Percentiles rank a stretch among this genome's conserved stretches.
phyloP scores from a whole-genome alignment of 2,797 vertebrate species.

The Phaenicophaeus curvirostris region DNA sequence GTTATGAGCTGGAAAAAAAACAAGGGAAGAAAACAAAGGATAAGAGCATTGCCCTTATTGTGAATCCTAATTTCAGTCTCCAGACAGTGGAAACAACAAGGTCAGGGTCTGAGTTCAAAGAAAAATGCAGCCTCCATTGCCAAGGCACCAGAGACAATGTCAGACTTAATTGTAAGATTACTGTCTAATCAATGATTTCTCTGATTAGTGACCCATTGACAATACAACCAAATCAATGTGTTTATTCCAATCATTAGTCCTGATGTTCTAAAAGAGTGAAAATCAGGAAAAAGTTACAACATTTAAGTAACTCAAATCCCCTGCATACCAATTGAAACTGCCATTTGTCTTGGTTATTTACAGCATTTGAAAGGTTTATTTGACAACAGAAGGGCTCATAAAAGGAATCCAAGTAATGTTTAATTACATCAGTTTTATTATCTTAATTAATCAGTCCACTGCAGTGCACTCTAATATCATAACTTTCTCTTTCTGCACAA shows the following conservation, averaged over 20 bases:
- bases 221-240: constrained; percentile 50
- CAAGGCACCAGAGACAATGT: background rate
- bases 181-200: constrained; percentile 59
- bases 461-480: background rate
- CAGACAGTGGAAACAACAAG: background rate
- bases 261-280: constrained; percentile 14
- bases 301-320: background rate
- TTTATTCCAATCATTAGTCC: background rate
- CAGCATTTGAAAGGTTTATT: constrained; percentile 32
- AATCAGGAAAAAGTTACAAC: constrained; percentile 20
- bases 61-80: background rate
- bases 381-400: constrained; percentile 51
- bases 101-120: background rate
- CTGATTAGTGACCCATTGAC: constrained; percentile 58
- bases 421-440: constrained; percentile 56
- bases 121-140: background rate
- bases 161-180: constrained; percentile 60
- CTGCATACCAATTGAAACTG: constrained; percentile 5
- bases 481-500: background rate
- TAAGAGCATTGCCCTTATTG: background rate
- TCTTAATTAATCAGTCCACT: constrained; percentile 51
- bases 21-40: background rate
- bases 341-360: constrained; percentile 49
- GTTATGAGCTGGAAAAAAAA: background rate
- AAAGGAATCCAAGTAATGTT: constrained; percentile 33